Evolutionary conservation across 2,113 vertebrate genomes (phyloP).

Genomic region (Grallaria varia): DNA sequence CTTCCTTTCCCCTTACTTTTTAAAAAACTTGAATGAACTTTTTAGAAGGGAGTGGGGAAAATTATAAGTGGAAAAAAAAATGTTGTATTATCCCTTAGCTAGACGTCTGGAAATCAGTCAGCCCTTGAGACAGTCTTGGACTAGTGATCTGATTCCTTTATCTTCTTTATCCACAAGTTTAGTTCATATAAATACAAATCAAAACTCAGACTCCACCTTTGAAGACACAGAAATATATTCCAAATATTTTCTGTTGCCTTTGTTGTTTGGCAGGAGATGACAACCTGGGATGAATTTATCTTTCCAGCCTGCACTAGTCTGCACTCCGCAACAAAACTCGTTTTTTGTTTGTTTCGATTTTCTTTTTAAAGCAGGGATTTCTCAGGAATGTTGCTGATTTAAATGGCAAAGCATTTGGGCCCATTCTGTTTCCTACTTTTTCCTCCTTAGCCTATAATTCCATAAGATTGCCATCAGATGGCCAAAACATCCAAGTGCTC

Average conservation of each 20-base stretch:
- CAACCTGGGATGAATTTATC: background rate
- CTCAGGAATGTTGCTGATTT: background rate
- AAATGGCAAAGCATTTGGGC: background rate
- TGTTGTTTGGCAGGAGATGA: background rate
- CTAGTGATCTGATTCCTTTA: background rate
- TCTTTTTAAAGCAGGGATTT: background rate
- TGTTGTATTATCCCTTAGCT: background rate
- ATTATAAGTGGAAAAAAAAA: background rate
- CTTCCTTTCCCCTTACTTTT: background rate
- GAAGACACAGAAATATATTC: background rate
- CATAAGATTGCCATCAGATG: background rate
- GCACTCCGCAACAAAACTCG: background rate
- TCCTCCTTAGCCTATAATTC: background rate
- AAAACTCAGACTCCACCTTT: background rate
- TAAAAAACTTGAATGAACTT: background rate
- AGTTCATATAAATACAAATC: background rate
- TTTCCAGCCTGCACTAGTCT: background rate
- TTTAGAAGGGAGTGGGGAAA: background rate
- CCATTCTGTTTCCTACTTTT: background rate
- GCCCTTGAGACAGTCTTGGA: background rate
- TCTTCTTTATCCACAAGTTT: background rate
- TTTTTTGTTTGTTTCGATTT: background rate
- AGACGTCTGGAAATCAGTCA: background rate
- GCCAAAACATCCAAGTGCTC: background rate
- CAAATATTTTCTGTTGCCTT: background rate